phyloP scores from a whole-genome alignment of 1,140 invertebrate genomes.

The Cyclargus thomasi region DNA sequence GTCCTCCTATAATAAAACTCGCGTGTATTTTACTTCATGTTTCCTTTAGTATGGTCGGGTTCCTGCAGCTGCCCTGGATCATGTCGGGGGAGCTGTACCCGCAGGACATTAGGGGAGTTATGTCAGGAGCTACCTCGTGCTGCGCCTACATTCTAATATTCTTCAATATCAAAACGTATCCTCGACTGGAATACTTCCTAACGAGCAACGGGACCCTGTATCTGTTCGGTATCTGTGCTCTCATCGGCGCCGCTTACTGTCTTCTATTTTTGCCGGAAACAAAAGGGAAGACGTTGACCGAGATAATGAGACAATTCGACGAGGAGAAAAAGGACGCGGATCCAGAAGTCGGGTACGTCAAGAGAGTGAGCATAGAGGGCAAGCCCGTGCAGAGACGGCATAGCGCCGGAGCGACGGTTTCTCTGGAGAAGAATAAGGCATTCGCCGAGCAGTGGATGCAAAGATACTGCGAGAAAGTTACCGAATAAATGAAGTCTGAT shows the following conservation, averaged over 20 bases:
- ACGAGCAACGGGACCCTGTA: slow-evolving; percentile 84
- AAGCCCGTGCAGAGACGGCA: slow-evolving; percentile 54
- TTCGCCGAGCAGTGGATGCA: slow-evolving; percentile 42
- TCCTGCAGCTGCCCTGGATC: slow-evolving; percentile 84
- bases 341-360: slow-evolving; percentile 46
- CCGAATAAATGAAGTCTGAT: slow-evolving; percentile 14
- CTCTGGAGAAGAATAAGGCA: slow-evolving; percentile 51
- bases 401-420: slow-evolving; percentile 52
- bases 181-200: slow-evolving; percentile 75
- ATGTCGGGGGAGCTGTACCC: slow-evolving; percentile 86
- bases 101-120: slow-evolving; percentile 79
- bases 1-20: slow-evolving; percentile 76
- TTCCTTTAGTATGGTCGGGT: slow-evolving; percentile 83
- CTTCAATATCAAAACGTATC: slow-evolving; percentile 82
- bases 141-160: slow-evolving; percentile 84
- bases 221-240: slow-evolving; percentile 82
- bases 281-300: slow-evolving; percentile 84
- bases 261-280: slow-evolving; percentile 86
- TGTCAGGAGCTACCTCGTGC: slow-evolving; percentile 82
- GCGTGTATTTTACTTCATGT: slow-evolving; percentile 81
- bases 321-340: slow-evolving; percentile 62
- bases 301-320: slow-evolving; percentile 82
- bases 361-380: slow-evolving; percentile 34
- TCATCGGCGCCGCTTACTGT: slow-evolving; percentile 81
- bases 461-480: slow-evolving; percentile 32